Base-by-base conservation (phyloP, 2,113 vertebrate species). In the Taxidea taxus region DNA sequence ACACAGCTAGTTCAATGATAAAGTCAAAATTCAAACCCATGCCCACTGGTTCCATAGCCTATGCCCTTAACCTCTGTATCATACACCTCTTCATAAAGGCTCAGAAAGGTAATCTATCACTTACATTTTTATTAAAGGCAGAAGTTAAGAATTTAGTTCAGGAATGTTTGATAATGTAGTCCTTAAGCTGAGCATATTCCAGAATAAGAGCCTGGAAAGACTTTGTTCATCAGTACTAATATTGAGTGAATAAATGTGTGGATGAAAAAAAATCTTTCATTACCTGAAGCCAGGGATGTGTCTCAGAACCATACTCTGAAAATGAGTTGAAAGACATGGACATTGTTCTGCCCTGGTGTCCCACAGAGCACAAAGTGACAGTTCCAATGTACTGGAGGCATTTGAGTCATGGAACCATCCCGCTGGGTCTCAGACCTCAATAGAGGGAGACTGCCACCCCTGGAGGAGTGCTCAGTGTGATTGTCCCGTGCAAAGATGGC, bases 81-180 rank as follows among this genome's bases (percentile, higher is more conserved):
- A 27, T 14, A 27, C 86, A 51, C 18, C 44, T 83, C 74, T 97
- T 90, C 49, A 7, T 94, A 80, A 92, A 21, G 64, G 3, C 39
- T 85, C 66, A 84, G 47, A 89, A 92, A 83, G 44, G 27, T 42
- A 83, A 62, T 14, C 15, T 27, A n/a, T 74, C 70, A 11, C 12
- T 82, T 68, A 58, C 1, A 64, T 64, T 97, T 80, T 54, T 62
- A 74, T 42, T 49, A 90, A 93, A 83, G n/a, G 31, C 44, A 94
- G 47, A 96, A 23, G 27, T 90, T 78, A 87, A 64, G 62, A 90
- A 93, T 75, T 95, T 70, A 87, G 70, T 81, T 93, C 58, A 68
- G 31, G 72, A 74, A 64, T 77, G 23, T 68, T 92, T 97, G 44
- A 75, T 80, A 44, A 66, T 11, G 4, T 42, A 58, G 37, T n/a